Percentiles rank a stretch among this genome's conserved stretches.
Evolutionary conservation across 2,888 invertebrate species (phyloP).

Genomic region (Sesamia inferens): DNA sequence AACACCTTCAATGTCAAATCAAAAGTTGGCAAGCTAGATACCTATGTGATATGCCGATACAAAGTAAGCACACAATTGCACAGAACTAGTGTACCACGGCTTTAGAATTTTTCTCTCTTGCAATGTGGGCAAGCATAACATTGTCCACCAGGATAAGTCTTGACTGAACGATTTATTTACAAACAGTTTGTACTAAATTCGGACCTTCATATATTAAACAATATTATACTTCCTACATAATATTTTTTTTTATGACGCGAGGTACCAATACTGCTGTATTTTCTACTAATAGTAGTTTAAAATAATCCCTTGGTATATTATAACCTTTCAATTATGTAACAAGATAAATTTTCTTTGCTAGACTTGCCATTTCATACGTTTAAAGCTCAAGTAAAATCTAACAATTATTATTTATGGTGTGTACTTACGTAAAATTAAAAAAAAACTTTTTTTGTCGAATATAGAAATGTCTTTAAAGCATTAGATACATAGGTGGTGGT

Average conservation of each 20-base stretch:
- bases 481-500: slow-evolving; percentile 4
- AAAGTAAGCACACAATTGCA: not conserved
- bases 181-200: not conserved
- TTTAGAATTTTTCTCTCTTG: not conserved
- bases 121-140: not conserved
- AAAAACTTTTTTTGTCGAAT: slow-evolving; percentile 5
- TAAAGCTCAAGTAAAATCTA: too few relatives aligned
- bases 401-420: not conserved
- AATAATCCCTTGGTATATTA: too few relatives aligned
- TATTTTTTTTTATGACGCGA: not conserved
- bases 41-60: not conserved
- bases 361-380: too few relatives aligned
- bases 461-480: slow-evolving; percentile 1
- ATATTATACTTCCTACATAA: not conserved
- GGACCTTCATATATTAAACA: not conserved
- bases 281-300: not conserved
- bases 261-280: not conserved
- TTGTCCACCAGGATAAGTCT: not conserved
- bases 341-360: too few relatives aligned
- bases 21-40: slow-evolving; percentile 1
- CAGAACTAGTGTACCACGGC: not conserved
- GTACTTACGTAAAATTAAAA: not conserved
- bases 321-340: too few relatives aligned
- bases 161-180: not conserved
- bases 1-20: not conserved